These are phyloP conservation scores for Melanerpes aurifrons DNA, from an alignment of 2,113 vertebrate genomes.

Conservation along the genomic window DNA sequence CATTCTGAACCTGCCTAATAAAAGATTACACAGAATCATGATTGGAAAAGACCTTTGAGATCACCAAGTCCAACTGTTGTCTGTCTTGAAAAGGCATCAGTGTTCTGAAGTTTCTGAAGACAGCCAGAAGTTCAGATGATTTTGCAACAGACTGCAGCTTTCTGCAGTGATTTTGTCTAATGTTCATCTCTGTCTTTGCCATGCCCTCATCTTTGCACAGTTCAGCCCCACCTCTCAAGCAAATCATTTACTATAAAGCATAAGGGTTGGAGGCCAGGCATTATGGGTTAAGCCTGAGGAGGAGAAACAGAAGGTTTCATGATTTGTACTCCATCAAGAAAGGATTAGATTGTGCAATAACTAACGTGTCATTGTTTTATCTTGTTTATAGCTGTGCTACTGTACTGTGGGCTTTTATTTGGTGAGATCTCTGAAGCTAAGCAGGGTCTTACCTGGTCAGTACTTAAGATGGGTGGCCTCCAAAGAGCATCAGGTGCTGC, in stretches of 20 bases:
- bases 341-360: slow-evolving; percentile 3
- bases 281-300: background rate
- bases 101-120: background rate
- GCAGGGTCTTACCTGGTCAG: slow-evolving; percentile 65
- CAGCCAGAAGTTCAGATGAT: background rate
- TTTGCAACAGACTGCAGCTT: background rate
- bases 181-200: background rate
- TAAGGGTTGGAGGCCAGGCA: background rate
- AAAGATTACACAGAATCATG: background rate
- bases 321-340: background rate
- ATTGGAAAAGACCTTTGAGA: too few species aligned
- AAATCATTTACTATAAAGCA: background rate
- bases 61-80: too few species aligned
- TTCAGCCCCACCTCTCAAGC: background rate
- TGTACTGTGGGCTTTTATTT: slow-evolving; percentile 66
- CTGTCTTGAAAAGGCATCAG: background rate
- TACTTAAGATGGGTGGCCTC: slow-evolving; percentile 55
- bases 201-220: background rate
- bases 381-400: slow-evolving; percentile 60
- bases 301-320: background rate
- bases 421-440: slow-evolving; percentile 56
- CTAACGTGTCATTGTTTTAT: slow-evolving; percentile 55
- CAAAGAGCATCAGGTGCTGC: slow-evolving; percentile 61
- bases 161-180: background rate
- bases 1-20: background rate